Evolutionary conservation across 2,888 invertebrate species (phyloP).

Genomic region (Megastigmus dorsalis): DNA sequence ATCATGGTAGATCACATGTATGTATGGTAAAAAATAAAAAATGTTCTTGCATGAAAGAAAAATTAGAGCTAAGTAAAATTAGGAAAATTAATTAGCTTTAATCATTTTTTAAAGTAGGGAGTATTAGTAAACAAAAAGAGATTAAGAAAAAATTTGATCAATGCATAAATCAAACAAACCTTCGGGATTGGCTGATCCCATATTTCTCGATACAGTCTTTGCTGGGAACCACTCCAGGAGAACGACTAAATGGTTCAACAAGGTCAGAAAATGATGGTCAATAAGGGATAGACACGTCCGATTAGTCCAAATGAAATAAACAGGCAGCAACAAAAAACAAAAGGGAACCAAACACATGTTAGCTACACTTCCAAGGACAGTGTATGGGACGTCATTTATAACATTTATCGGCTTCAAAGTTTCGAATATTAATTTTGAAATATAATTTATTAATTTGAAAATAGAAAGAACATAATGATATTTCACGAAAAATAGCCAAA

Average conservation of each 20-base stretch:
- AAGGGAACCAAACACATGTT: slow-evolving; percentile 66
- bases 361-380: slow-evolving; percentile 58
- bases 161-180: slow-evolving; percentile 71
- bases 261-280: slow-evolving; percentile 72
- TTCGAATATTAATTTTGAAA: background rate
- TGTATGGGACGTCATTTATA: slow-evolving; percentile 5
- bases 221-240: slow-evolving; percentile 89
- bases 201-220: slow-evolving; percentile 82
- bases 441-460: background rate
- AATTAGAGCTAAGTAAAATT: background rate
- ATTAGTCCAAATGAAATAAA: slow-evolving; percentile 69
- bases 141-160: slow-evolving; percentile 2
- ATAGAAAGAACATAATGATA: background rate
- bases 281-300: slow-evolving; percentile 59
- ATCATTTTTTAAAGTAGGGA: background rate
- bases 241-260: slow-evolving; percentile 81
- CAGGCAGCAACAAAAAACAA: slow-evolving; percentile 66
- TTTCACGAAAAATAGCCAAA: background rate
- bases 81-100: background rate
- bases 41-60: background rate
- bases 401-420: background rate
- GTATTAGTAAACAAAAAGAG: background rate
- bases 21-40: background rate
- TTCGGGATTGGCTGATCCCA: slow-evolving; percentile 77
- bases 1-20: no score